Base-by-base conservation (phyloP, 2,797 vertebrate species). In the Mustela erminea region DNA sequence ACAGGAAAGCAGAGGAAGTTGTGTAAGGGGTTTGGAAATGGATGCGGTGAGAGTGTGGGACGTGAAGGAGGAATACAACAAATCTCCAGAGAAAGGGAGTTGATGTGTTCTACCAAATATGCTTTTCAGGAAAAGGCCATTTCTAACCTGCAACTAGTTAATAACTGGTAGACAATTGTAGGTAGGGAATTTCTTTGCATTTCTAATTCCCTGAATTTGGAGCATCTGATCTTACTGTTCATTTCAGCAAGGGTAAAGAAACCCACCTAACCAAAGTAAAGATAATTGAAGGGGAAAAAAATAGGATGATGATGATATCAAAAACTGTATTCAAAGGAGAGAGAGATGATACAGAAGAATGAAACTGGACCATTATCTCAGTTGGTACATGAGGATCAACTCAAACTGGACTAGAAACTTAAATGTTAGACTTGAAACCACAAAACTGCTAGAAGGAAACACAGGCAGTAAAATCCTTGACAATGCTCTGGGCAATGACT, bases 61-160 rank as follows among this genome's bases (percentile, higher is more conserved):
- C 27, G 8, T 13, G 7, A 41, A 52, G 32, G 72, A 88, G 49
- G 27, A 38, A 18, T 68, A 52, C 29, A 56, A 35, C 77, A 92
- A 80, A 94, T 58, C 23, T 7, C 32, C 27, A 83, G 83, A 38
- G 49, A 97, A 93, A 96, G 86, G 81, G 58, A 80, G 46, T 88
- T 88, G 82, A 84, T 95, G 70, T 92, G 62, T 41, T 85, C 64
- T 89, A 90, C 74, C 35, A 93, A 96, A 66, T 74, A 72, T 6
- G 54, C 58, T 81, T 97, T 96, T 97, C 58, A 90, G 60, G 70
- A 86, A 97, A 90, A 93, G 90, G 58, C 46, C 74, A 32, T 96
- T 96, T 96, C 38, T 97, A 93, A 95, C 83, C 66, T 81, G 64
- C 54, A 88, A 77, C 85, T 97, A 96, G 43, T 93, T 94, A 81